phyloP scores from a whole-genome alignment of 2,888 invertebrate genomes.

The Drosophila recens region DNA sequence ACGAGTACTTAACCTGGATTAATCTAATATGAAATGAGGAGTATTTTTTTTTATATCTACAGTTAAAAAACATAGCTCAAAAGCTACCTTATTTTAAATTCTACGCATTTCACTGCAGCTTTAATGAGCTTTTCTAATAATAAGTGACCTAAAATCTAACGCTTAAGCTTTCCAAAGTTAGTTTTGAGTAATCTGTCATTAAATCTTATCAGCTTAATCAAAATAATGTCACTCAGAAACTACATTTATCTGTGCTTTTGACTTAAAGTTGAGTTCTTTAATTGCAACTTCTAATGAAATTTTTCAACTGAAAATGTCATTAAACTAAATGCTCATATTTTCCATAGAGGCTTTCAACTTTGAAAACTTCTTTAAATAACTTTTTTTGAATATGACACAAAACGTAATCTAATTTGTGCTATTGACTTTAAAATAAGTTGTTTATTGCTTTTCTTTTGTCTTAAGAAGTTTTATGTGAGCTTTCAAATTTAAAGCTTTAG shows the following conservation, averaged over 20 bases:
- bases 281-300: neutral
- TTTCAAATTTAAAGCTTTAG: too few species aligned
- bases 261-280: neutral
- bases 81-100: too few species aligned
- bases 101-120: neutral
- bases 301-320: neutral
- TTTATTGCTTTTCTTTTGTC: too few species aligned
- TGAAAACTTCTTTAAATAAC: neutral
- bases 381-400: too few species aligned
- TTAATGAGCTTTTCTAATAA: neutral
- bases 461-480: too few species aligned
- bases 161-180: neutral
- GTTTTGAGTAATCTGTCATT: neutral
- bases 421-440: too few species aligned
- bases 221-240: neutral
- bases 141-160: too few species aligned
- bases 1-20: neutral
- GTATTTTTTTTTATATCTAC: too few species aligned
- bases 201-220: neutral
- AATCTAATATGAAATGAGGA: neutral
- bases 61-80: too few species aligned
- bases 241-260: neutral
- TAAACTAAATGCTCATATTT: neutral
- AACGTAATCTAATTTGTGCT: too few species aligned
- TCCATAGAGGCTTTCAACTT: neutral